Evolutionary conservation across 2,797 vertebrate genomes (phyloP), one percentile per base, ranked within the genome.

Genomic region (Acestrorhynchus altus): DNA sequence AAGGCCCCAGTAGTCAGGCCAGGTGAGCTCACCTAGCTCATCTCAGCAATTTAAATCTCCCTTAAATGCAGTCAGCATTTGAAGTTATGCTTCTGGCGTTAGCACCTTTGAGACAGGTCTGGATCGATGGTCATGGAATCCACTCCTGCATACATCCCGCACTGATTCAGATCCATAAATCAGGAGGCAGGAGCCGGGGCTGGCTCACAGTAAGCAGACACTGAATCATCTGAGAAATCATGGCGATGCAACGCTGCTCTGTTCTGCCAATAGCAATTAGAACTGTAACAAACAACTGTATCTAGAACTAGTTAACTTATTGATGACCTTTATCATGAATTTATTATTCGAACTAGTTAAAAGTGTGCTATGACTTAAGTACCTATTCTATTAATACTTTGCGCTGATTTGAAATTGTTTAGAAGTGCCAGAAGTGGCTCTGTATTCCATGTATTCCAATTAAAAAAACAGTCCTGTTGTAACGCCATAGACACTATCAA

Each of bases 111-210:
- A 66, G 42, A 26, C 42, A 22, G 63, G 63, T 46, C 18, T 15
- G 40, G 42, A 66, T 66, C 63, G 42, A 66, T 60, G 57, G 57
- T 60, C 57, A 60, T 60, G 31, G 31, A 15, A n/a, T 18, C 6
- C 39, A 20, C 63, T 66, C 42, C 63, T 16, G 63, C 63, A 44
- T 26, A n/a, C 61, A 39, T 57, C 24, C 60, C 12, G 60, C 5
- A n/a, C n/a, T 42, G 39, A 42, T 42, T 20, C 61, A 2, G 42
- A 46, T 44, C 42, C 63, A 66, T 66, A 46, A 39, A 24, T 66
- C 63, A 66, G 63, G 39, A 63, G 4, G n/a, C 40, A 1, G 4
- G 63, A 66, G 63, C 20, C 12, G 9, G 4, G 42, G 63, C 12
- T 10, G 5, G 42, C 20, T 26, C 11, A 1, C 24, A 13, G 63